These are phyloP conservation scores for Tarsius wallacei DNA, from an alignment of 2,797 vertebrate genomes.

Conservation along the genomic window DNA sequence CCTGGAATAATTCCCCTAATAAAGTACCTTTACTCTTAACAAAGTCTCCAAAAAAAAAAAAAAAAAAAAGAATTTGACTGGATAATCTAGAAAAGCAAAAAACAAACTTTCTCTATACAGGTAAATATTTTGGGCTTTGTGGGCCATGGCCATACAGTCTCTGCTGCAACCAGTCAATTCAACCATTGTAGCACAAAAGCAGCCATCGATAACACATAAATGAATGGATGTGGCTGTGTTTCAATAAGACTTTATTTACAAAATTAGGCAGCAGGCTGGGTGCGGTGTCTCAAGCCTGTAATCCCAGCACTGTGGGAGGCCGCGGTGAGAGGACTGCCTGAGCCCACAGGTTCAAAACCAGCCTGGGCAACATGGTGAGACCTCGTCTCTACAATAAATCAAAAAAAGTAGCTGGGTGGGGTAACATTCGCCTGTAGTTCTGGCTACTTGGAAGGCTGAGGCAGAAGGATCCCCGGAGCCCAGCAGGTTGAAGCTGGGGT, in stretches of 20 bases:
- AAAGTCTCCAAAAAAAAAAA: background rate
- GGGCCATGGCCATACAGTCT: background rate
- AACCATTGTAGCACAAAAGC: background rate
- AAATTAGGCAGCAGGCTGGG: background rate
- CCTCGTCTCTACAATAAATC: too few relatives aligned
- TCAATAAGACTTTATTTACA: background rate
- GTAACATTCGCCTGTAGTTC: too few relatives aligned
- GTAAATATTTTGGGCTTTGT: background rate
- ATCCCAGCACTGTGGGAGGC: too few relatives aligned
- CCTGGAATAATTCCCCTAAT: background rate
- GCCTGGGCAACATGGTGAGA: too few relatives aligned
- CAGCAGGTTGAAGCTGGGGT: too few relatives aligned
- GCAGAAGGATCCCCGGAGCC: too few relatives aligned
- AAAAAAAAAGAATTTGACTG: too few relatives aligned
- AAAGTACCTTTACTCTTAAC: background rate
- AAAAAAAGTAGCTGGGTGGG: too few relatives aligned
- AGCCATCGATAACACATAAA: background rate
- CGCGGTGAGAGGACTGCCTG: too few relatives aligned
- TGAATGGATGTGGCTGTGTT: accelerated
- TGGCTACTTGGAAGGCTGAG: too few relatives aligned
- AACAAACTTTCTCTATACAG: background rate
- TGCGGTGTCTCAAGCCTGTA: too few relatives aligned
- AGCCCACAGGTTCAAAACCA: too few relatives aligned
- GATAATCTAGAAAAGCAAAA: background rate
- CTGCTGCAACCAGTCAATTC: background rate